phyloP scores from a whole-genome alignment of 1,140 invertebrate genomes.

The Megathymus violae region DNA sequence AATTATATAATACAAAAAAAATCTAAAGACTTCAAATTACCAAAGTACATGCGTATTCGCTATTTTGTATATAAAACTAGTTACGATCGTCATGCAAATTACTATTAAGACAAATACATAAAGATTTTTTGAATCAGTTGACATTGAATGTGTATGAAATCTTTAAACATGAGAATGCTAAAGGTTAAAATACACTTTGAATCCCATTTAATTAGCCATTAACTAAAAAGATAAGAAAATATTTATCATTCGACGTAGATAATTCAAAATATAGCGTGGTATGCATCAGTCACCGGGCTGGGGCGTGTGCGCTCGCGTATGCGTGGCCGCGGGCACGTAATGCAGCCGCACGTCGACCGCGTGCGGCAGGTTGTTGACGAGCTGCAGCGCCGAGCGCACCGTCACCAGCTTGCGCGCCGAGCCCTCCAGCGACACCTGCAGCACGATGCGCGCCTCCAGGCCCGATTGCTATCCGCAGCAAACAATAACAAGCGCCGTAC shows the following conservation, averaged over 20 bases:
- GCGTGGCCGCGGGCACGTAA: slow-evolving; percentile 44
- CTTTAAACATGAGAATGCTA: neutral
- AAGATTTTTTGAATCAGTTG: too few species aligned
- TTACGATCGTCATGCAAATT: slow-evolving; percentile 5
- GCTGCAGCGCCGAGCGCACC: slow-evolving; percentile 94
- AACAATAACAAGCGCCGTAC: slow-evolving; percentile 2
- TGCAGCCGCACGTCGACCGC: slow-evolving; percentile 85
- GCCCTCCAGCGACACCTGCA: slow-evolving; percentile 95
- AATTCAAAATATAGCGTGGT: neutral
- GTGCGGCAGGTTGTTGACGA: slow-evolving; percentile 91
- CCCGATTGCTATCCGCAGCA: slow-evolving; percentile 62
- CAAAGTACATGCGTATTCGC: too few species aligned
- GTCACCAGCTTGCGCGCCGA: slow-evolving; percentile 97
- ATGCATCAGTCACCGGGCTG: neutral
- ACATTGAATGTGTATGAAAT: too few species aligned
- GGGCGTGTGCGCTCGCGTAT: slow-evolving; percentile 44
- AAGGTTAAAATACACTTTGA: neutral
- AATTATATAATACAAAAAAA: too few species aligned
- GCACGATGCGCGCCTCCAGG: slow-evolving; percentile 89
- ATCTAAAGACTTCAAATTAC: too few species aligned
- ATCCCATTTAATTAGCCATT: neutral
- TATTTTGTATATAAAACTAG: too few species aligned
- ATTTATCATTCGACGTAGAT: neutral
- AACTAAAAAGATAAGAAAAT: neutral
- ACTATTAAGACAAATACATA: neutral